phyloP scores from a whole-genome alignment of 2,888 invertebrate species.

The Branchipolynoe longqiensis region DNA sequence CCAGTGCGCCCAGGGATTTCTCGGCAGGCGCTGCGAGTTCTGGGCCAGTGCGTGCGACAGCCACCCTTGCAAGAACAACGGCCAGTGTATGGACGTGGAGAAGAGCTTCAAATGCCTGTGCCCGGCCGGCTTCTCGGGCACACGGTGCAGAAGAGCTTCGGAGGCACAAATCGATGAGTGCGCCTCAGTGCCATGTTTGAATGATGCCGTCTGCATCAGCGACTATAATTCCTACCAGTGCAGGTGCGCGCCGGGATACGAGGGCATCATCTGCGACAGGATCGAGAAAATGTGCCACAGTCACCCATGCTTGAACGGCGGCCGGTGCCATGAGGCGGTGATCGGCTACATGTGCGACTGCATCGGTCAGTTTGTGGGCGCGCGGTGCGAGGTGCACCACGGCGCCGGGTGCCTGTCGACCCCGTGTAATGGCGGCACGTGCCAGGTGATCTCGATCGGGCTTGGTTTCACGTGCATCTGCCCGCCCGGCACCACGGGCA shows the following conservation, averaged over 20 bases:
- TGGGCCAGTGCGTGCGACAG: neutral
- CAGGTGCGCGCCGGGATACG: constrained; percentile 52
- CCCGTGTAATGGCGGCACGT: constrained; percentile 56
- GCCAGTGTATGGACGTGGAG: constrained; percentile 60
- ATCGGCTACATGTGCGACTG: constrained; percentile 72
- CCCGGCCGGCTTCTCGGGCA: constrained; percentile 61
- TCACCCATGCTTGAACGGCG: constrained; percentile 94
- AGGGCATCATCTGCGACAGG: constrained; percentile 32
- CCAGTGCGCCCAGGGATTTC: neutral
- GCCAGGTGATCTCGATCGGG: constrained; percentile 40
- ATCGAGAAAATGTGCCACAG: constrained; percentile 82
- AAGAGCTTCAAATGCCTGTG: constrained; percentile 65
- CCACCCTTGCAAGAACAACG: neutral
- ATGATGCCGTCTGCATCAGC: constrained; percentile 47
- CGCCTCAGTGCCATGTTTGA: constrained; percentile 41
- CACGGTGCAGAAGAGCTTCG: neutral
- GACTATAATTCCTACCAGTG: constrained; percentile 32
- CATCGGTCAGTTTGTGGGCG: constrained; percentile 81
- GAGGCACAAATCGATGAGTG: constrained; percentile 54
- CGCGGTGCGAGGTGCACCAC: constrained; percentile 95
- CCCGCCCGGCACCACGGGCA: constrained; percentile 55
- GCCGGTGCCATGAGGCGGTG: constrained; percentile 78
- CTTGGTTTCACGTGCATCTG: constrained; percentile 64
- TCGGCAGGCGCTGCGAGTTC: constrained; percentile 15
- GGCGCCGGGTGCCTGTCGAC: constrained; percentile 90